Conservation (phyloP, 2,797 vertebrate species). For the Alfaro cultratus region DNA sequence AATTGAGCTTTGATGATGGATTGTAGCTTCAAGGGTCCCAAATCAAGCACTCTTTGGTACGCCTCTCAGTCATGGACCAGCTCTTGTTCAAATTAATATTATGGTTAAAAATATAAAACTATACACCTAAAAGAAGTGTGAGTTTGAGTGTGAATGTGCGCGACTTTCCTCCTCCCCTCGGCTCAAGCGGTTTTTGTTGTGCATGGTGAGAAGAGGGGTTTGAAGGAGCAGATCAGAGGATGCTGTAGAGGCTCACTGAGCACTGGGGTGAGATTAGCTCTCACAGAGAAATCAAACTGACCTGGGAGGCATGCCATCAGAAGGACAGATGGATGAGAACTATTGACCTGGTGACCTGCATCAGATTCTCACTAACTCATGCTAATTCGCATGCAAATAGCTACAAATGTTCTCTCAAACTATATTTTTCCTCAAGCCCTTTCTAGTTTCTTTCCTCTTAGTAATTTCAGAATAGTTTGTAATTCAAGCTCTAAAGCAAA, state of each 20-base stretch:
- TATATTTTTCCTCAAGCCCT: slow-evolving; percentile 32
- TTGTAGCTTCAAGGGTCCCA: neutral
- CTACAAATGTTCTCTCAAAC: slow-evolving; percentile 64
- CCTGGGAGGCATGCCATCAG: slow-evolving; percentile 80
- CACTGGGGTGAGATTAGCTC: slow-evolving; percentile 77
- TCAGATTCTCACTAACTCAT: slow-evolving; percentile 75
- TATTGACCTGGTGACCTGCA: slow-evolving; percentile 80
- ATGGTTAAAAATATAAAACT: slow-evolving; percentile 27
- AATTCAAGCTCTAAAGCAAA: slow-evolving; percentile 2
- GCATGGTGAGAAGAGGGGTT: slow-evolving; percentile 51
- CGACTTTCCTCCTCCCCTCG: slow-evolving; percentile 19
- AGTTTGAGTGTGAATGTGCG: neutral
- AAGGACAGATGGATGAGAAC: slow-evolving; percentile 83
- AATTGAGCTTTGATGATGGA: neutral
- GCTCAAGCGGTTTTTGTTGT: slow-evolving; percentile 51
- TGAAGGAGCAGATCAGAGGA: slow-evolving; percentile 79
- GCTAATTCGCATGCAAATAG: slow-evolving; percentile 77
- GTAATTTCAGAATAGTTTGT: neutral
- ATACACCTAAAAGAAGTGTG: slow-evolving; percentile 1
- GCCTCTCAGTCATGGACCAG: neutral
- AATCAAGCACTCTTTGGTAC: neutral
- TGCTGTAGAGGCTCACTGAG: slow-evolving; percentile 76
- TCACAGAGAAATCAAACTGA: slow-evolving; percentile 76
- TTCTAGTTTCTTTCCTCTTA: neutral
- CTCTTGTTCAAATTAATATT: slow-evolving; percentile 8